Base-by-base conservation (phyloP, 2,113 vertebrate species). In the Potamarius usumacintae region DNA sequence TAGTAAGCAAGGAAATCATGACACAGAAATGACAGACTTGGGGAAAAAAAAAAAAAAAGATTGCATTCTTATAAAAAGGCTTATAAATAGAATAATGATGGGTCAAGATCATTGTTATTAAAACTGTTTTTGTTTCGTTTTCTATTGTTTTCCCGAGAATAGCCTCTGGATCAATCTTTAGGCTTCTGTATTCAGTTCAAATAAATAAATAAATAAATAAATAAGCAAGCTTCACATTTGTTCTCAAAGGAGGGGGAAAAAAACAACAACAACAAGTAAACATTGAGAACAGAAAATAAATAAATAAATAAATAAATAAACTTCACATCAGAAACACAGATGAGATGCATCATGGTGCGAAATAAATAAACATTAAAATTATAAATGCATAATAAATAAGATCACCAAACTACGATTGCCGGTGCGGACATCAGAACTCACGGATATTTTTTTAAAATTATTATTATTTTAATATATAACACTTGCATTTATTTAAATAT, bases 381-480 rank as follows among this genome's bases (percentile, higher is more conserved):
- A 94, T 92, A 94, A 92, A 94, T 92, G 93, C 87, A 89, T 85
- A 88, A 90, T 85, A 91, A 86, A 93, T 88, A 93, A 93, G 77
- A 94, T 88, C 88, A 86, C 90, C 93, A 94, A 91, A 90, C 92
- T 92, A 94, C 86, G 93, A 95, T 95, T 95, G 94, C 94, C 93
- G 90, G 78, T 92, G 91, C 90, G 93, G 93, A 95, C 90, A 94
- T 94, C 93, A 89, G 88, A 90, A 90, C 92, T 88, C 79, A 88
- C 87, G 74, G 17, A 89, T 55, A 8, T 30, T 88, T 91, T 76
- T 90, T 86, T 85, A 0, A 42, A 42, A 42, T 92, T 63, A 89
- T 79, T 9, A 9, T 9, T 53, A 53, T 53, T 42, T 42, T 42
- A 42, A 53, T 53, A 53, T 53, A 88, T 83, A 53, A 90, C 90